Evolutionary conservation across 2,888 invertebrate genomes (phyloP), one percentile per base, ranked within the genome.

Genomic region (Melitaea athalia): DNA sequence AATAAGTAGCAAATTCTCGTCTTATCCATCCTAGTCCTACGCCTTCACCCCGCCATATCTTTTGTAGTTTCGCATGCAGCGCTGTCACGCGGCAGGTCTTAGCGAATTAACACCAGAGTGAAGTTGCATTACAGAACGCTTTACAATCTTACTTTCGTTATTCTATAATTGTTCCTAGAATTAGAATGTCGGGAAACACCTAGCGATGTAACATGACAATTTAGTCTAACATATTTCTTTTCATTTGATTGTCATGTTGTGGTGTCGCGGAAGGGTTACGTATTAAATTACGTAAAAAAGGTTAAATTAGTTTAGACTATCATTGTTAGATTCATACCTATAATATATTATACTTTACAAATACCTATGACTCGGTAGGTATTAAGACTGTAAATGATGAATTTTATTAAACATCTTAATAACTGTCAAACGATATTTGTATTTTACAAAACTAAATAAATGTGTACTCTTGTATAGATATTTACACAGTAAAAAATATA

Each of bases 21-120:
- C 75, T 12, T 78, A 77, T 89, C 90, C 85, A 81, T 50, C 74
- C n/a, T 69, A 73, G 61, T 57, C 8, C 76, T 15, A 71, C 70
- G 77, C 67, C 62, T 59, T 69, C 75, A 79, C 77, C 77, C 75
- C 78, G 73, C 78, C 81, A 81, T 86, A 89, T 86, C 86, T 86
- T 89, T 88, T 89, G 89, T 89, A 85, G 84, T 83, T 83, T 84
- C 82, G 83, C 85, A 86, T 82, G 81, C 77, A 81, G 83, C 73
- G 82, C 90, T 91, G 91, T 92, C 91, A 89, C 85, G 87, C 82
- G 76, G 81, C 85, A 79, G 79, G 82, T 81, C 85, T 86, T 79
- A 81, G 87, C 89, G 89, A 90, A 92, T 91, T 91, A 91, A 91
- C 91, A 88, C 89, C 80, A 76, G 80, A 83, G 84, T 85, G 84